Base-by-base conservation (phyloP, 2,113 vertebrate species). In the Lipophrys pholis region DNA sequence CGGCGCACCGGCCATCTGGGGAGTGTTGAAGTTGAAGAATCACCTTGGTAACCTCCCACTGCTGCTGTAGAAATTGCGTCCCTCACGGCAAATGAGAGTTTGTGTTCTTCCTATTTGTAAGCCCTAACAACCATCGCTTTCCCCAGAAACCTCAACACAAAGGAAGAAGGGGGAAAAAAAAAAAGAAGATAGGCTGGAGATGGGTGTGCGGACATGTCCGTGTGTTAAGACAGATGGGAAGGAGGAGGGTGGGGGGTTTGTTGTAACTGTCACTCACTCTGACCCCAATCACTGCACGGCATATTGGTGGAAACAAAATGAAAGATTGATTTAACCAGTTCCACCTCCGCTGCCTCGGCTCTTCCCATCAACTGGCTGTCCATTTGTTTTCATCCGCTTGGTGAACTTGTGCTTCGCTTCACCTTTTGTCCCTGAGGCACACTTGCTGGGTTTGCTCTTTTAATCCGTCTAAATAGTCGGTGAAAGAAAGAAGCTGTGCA, bases 221-320 rank as follows among this genome's bases (percentile, higher is more conserved):
- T 54, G 81, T 69, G 59, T 64, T 61, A 53, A 40, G 74, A 76
- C 66, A 43, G 74, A 57, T 45, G 50, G 53, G 52, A 11, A 50
- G 12, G 60, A 16, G 60, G 62, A 16, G 63, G 52, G 41, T 45
- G 54, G 5, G 60, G 55, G 54, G 76, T 49, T 69, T 21, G 54
- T 54, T 67, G 62, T 48, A 49, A 52, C 80, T 84, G 88, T 82
- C 90, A 79, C 58, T 82, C 90, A 79, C 58, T 73, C 68, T 90
- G 91, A 92, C 88, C 93, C 87, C 92, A 91, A 92, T 93, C 91
- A 91, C 86, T 45, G 43, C 74, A 58, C 81, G 64, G 75, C 43
- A 80, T 88, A 81, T 79, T 65, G 76, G 67, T 77, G 76, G 82
- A 85, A 87, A 86, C 75, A 14, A 83, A 90, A 81, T 80, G 64